Conservation (phyloP, 2,888 invertebrate species). For the Alentia gelatinosa region DNA sequence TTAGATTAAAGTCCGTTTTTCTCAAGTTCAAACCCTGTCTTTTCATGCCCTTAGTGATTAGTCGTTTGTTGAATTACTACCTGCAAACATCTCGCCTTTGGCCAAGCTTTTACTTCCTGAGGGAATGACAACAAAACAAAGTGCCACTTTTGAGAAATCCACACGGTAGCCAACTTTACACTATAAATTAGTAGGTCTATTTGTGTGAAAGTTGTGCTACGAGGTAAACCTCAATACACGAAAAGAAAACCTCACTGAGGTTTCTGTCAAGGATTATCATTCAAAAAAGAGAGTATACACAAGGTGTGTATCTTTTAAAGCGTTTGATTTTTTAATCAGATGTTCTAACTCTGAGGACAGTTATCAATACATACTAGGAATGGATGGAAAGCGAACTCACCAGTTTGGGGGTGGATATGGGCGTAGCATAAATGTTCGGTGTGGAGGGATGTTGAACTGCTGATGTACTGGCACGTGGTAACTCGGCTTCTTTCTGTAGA, state of each 20-base stretch:
- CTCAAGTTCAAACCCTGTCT: background rate
- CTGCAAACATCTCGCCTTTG: slow-evolving; percentile 39
- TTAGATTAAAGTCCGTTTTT: no score
- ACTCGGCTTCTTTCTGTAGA: slow-evolving; percentile 88
- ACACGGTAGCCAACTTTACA: no score
- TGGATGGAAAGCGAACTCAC: slow-evolving; percentile 64
- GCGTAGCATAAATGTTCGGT: slow-evolving; percentile 70
- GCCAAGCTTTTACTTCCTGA: slow-evolving; percentile 44
- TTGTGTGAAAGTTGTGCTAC: no score
- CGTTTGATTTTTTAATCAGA: no score
- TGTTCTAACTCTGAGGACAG: no score
- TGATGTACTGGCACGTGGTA: slow-evolving; percentile 70
- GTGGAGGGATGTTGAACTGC: slow-evolving; percentile 63
- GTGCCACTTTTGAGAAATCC: background rate
- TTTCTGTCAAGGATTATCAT: no score
- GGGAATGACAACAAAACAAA: background rate
- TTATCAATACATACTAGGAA: no score
- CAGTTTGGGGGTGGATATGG: slow-evolving; percentile 63
- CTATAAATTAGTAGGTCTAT: no score
- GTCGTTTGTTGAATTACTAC: background rate
- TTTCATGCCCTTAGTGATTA: background rate
- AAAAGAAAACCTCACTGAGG: no score
- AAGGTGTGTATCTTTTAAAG: no score
- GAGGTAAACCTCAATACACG: no score
- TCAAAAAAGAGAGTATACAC: no score